Percentiles rank a stretch among this genome's conserved stretches.
Evolutionary conservation across 2,113 vertebrate species (phyloP).

Genomic region (Gobius niger): DNA sequence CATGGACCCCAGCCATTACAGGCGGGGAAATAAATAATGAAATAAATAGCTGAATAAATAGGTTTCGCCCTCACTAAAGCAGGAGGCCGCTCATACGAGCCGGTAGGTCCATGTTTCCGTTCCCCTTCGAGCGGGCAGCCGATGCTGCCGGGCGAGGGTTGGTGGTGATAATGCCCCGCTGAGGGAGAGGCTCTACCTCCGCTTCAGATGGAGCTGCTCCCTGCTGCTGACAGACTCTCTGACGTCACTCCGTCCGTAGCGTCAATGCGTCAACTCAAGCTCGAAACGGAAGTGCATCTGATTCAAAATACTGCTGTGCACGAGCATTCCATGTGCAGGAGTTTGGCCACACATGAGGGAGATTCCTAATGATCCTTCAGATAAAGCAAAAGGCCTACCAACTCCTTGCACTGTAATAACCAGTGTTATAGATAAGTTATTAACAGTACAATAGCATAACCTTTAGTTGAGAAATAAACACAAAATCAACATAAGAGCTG

Average conservation of each 20-base stretch:
- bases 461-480: too few species aligned
- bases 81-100: constrained; percentile 4
- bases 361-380: too few species aligned
- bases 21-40: constrained; percentile 46
- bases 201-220: constrained; percentile 55
- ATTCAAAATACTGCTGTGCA: constrained; percentile 36
- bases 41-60: constrained; percentile 66
- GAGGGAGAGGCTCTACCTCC: constrained; percentile 71
- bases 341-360: too few species aligned
- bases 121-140: constrained; percentile 36
- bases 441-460: too few species aligned
- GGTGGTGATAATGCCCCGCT: constrained; percentile 66
- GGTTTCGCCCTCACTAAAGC: constrained; percentile 11
- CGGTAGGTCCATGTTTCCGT: constrained; percentile 30
- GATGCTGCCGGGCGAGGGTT: constrained; percentile 47
- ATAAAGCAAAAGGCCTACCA: too few species aligned
- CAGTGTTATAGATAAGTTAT: too few species aligned
- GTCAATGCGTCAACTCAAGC: constrained; percentile 26
- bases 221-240: constrained; percentile 69
- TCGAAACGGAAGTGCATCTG: neutral
- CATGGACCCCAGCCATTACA: constrained; percentile 70
- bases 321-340: too few species aligned
- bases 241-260: constrained; percentile 75
- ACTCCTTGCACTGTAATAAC: too few species aligned
- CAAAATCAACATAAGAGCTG: too few species aligned